Base-by-base conservation (phyloP, 2,888 invertebrate genomes). In the Paralinhomoeus sp. region DNA sequence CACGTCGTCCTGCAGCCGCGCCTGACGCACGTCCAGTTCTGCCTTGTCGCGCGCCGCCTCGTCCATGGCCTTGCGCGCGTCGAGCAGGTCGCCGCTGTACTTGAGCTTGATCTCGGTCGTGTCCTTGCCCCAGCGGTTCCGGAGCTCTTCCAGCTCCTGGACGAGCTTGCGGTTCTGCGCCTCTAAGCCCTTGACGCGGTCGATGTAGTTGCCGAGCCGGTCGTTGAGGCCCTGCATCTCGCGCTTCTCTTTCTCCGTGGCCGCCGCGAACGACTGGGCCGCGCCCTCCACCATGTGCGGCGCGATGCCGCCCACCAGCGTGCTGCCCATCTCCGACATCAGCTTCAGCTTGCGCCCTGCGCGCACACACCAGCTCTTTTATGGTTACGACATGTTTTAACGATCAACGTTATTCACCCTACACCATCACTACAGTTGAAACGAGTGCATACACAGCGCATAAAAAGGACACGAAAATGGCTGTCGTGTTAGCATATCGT, bases 131-230 rank as follows among this genome's bases (percentile, higher is more conserved):
- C 60, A 60, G 44, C 55, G 56, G 31, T 57, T 55, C 27, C 60
- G 50, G 41, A 60, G 49, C 41, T 58, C 57, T 47, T 60, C 60
- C 47, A 60, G 48, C 43, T 60, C 59, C 33, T 54, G 54, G 27
- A 58, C 60, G 39, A 60, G 50, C 47, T 60, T 57, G 24, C 60
- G 50, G 50, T 60, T 60, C 50, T 58, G 57, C 48, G 57, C 60
- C 47, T 60, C 60, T 44, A 60, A 52, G 37, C 54, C 53, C 51
- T 60, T 60, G 41, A 60, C 60, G n/a, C 60, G 66, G 55, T 70
- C 69, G 50, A 70, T 69, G 59, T 70, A 70, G 58, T 58, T 60
- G 54, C 65, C 69, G 49, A 69, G 66, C 47, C 69, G 60, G 53
- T 69, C 68, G 56, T 70, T 70, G 51, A 70, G 54, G 40, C 57